Percentiles rank a stretch among this genome's conserved stretches.
These are phyloP conservation scores for Dolichopus griseipennis DNA, from an alignment of 2,888 invertebrate genomes.

Conservation along the genomic window DNA sequence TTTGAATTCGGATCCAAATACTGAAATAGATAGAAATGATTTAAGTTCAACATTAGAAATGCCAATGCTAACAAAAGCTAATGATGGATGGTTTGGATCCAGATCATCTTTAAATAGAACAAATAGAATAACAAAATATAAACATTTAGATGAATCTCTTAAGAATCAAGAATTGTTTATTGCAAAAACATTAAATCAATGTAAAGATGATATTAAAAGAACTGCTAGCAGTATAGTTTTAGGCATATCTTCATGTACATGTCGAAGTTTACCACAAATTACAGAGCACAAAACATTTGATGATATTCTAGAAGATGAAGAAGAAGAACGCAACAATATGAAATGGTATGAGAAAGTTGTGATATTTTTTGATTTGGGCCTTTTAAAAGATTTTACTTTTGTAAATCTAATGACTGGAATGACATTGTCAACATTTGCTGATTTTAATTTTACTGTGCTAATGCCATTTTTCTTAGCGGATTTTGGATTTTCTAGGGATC, in stretches of 20 bases:
- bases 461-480: conserved; percentile 64
- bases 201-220: not conserved
- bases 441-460: conserved; percentile 63
- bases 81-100: conserved; percentile 40
- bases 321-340: conserved; percentile 32
- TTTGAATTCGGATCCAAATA: conserved; percentile 51
- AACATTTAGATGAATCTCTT: not conserved
- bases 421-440: conserved; percentile 62
- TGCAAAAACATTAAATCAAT: not conserved
- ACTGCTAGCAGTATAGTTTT: not conserved
- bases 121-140: too few species aligned
- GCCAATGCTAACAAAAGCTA: conserved; percentile 53
- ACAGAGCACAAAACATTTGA: conserved; percentile 17
- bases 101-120: conserved; percentile 29
- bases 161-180: not conserved
- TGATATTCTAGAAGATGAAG: conserved; percentile 24
- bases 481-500: conserved; percentile 47
- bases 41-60: conserved; percentile 54
- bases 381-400: conserved; percentile 58
- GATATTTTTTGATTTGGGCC: conserved; percentile 61
- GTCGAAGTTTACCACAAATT: conserved; percentile 25
- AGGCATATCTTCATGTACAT: conserved; percentile 16
- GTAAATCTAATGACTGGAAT: conserved; percentile 62
- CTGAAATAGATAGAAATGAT: conserved; percentile 54
- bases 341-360: conserved; percentile 45